A percentile compares a stretch with the other conserved stretches of the same genome.
Conservation (phyloP, 2,888 invertebrate genomes). For the Drosophila pseudotakahashii region DNA sequence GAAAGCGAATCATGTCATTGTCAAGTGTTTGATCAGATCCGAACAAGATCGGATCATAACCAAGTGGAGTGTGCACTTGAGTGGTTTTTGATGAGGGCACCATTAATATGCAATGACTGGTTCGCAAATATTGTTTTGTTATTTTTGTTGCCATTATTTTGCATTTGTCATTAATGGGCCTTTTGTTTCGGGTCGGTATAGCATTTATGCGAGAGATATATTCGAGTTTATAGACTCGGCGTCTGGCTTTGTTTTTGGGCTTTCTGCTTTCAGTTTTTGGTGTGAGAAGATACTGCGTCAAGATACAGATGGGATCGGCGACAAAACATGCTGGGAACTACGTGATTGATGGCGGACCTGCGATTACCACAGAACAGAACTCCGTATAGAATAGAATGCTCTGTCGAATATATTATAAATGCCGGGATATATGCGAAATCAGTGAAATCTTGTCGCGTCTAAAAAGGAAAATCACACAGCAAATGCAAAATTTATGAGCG, state of each 20-base stretch:
- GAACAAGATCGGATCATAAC: slow-evolving; percentile 33
- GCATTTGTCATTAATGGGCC: slow-evolving; percentile 60
- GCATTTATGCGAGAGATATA: slow-evolving; percentile 46
- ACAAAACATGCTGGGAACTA: slow-evolving; percentile 71
- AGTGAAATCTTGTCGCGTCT: slow-evolving; percentile 48
- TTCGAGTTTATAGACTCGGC: slow-evolving; percentile 49
- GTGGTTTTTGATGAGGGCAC: slow-evolving; percentile 46
- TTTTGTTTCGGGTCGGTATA: slow-evolving; percentile 52
- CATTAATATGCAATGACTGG: slow-evolving; percentile 47
- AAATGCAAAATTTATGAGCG: slow-evolving; percentile 70
- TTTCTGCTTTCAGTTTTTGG: slow-evolving; percentile 9
- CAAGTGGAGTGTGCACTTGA: slow-evolving; percentile 37
- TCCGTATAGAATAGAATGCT: slow-evolving; percentile 27
- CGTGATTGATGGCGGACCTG: slow-evolving; percentile 74
- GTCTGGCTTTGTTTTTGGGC: slow-evolving; percentile 45
- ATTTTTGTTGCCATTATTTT: too few species aligned
- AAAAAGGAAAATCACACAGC: slow-evolving; percentile 68
- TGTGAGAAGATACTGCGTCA: slow-evolving; percentile 63
- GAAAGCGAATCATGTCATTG: slow-evolving; percentile 28
- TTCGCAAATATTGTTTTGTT: slow-evolving; percentile 37
- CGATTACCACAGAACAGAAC: slow-evolving; percentile 60
- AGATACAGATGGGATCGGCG: slow-evolving; percentile 71
- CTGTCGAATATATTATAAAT: slow-evolving; percentile 26
- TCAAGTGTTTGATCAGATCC: slow-evolving; percentile 25
- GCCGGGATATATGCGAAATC: slow-evolving; percentile 29